Percentiles rank a stretch among this genome's conserved stretches.
Conservation (phyloP, 2,888 invertebrate genomes). For the Thecocarcelia acutangulata region DNA sequence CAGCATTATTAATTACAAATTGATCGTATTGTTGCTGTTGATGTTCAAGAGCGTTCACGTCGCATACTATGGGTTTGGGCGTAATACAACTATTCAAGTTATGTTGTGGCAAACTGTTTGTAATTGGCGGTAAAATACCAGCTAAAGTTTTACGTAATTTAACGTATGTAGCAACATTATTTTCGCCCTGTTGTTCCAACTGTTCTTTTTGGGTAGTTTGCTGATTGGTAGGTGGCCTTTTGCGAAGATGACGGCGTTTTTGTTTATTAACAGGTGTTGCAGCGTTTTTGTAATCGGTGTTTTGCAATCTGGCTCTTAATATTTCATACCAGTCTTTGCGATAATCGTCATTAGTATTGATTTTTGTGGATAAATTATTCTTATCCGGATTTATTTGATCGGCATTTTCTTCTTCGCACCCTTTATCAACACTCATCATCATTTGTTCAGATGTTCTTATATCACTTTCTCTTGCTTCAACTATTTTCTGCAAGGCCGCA, state of each 20-base stretch:
- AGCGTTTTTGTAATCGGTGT: constrained; percentile 45
- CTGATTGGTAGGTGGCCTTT: not conserved
- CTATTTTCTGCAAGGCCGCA: constrained; percentile 29
- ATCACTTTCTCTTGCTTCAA: constrained; percentile 38
- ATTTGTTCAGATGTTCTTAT: constrained; percentile 8
- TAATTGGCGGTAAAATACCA: constrained; percentile 39
- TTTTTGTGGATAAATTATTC: not conserved
- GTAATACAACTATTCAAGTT: constrained; percentile 3
- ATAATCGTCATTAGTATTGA: constrained; percentile 49
- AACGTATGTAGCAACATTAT: not conserved
- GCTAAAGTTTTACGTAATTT: constrained; percentile 32
- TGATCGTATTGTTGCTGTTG: constrained; percentile 58
- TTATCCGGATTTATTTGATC: not conserved
- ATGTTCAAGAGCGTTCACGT: no score
- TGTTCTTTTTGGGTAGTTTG: not conserved
- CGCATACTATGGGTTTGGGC: no score
- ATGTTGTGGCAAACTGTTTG: not conserved
- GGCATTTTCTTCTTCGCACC: not conserved
- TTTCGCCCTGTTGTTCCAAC: not conserved
- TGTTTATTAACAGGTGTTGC: constrained; percentile 10
- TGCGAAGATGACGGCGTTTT: constrained; percentile 17
- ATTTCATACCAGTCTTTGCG: constrained; percentile 71
- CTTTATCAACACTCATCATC: not conserved
- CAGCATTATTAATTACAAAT: constrained; percentile 65
- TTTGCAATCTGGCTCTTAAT: constrained; percentile 53